Base-by-base conservation (phyloP, 2,888 invertebrate species). In the Drosophila heteroneura region DNA sequence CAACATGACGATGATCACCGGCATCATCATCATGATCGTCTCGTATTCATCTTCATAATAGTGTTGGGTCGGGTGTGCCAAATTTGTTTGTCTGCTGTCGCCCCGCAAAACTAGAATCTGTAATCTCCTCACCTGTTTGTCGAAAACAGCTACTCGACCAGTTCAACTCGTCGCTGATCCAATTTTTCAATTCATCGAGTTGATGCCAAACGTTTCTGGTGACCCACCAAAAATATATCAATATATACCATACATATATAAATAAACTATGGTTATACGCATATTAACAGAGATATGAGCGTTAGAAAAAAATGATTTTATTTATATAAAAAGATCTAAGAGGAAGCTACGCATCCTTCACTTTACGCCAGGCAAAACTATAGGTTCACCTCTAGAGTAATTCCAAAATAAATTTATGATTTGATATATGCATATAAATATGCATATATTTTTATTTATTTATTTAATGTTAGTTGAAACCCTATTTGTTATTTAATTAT, bases 91-190 rank as follows among this genome's bases (percentile, higher is more conserved):
- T 75, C 47, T 56, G 59, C 60, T 59, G 49, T 51, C 35, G 19
- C 26, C 61, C 60, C 62, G 51, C 22, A 37, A 79, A 66, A 79
- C 76, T 54, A 63, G 67, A 74, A 80, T 76, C 74, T 28, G 64
- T 74, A 76, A 74, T 74, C 81, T 65, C 81, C 81, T 65, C 81
- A 76, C 76, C 81, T 74, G 81, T 67, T 76, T 80, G 26, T 28
- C 37, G 44, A 60, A 47, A 16, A 47, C 47, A 47, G 26, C 26
- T 47, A 47, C 16, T 16, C 37, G 63, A 78, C 77, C 66, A 66
- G 79, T 78, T 35, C 30, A 74, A 70, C 74, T 58, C 44, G 73
- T 76, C 49, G 68, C 49, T 64, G 78, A 64, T 76, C 77, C 66
- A 78, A 76, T 73, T 76, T 76, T 72, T 61, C 58, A 58, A 75